These are phyloP conservation scores for Microdon myrmicae DNA, from an alignment of 2,888 invertebrate species.

Conservation along the genomic window DNA sequence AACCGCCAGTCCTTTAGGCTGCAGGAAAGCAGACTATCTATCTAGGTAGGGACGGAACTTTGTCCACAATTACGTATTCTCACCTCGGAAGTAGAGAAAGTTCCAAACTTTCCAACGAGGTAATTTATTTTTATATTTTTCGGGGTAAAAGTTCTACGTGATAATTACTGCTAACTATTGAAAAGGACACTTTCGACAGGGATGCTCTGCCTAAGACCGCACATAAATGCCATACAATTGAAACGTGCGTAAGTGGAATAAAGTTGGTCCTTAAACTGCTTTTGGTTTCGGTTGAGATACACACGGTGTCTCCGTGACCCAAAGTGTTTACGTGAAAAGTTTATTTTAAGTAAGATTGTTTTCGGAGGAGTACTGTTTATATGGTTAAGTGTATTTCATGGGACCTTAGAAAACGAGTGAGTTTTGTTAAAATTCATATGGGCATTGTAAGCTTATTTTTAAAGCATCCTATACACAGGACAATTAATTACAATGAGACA, in stretches of 20 bases:
- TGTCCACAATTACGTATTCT: constrained; percentile 39
- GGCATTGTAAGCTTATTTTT: too few species aligned
- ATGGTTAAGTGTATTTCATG: too few species aligned
- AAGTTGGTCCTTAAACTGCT: constrained; percentile 13
- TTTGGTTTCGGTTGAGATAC: constrained; percentile 12
- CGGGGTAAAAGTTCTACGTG: constrained; percentile 31
- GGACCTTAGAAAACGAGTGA: too few species aligned
- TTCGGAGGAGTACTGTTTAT: too few species aligned
- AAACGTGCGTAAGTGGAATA: constrained; percentile 33
- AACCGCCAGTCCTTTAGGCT: too few species aligned
- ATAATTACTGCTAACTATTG: constrained; percentile 39
- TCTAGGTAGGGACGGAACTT: constrained; percentile 23
- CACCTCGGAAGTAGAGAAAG: constrained; percentile 31
- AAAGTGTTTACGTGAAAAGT: constrained; percentile 24
- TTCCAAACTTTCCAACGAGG: constrained; percentile 12
- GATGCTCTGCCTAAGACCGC: constrained; percentile 21
- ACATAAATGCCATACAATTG: constrained; percentile 29
- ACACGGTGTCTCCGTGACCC: constrained; percentile 16
- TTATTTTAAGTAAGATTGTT: too few species aligned
- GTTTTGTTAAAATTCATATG: too few species aligned
- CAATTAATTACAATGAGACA: too few species aligned
- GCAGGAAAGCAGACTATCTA: too few species aligned
- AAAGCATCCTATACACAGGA: too few species aligned
- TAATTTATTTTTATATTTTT: constrained; percentile 2
- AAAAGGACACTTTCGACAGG: constrained; percentile 4